These are phyloP conservation scores for Cantharis rustica DNA, from an alignment of 2,888 invertebrate genomes.

Conservation along the genomic window DNA sequence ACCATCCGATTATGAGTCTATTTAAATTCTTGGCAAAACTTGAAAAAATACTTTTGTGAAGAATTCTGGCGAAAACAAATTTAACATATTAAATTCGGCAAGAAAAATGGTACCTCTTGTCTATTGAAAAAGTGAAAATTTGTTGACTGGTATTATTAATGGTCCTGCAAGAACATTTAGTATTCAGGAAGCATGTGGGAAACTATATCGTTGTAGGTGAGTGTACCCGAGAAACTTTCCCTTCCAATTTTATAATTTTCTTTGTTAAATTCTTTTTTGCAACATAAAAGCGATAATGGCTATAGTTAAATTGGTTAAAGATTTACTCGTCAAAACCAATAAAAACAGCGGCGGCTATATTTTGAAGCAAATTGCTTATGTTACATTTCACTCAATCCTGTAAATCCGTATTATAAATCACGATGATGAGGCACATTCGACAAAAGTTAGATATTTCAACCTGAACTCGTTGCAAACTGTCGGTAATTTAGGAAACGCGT, in stretches of 20 bases:
- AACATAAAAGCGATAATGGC: not conserved
- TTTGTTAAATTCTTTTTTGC: not conserved
- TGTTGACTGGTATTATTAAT: not conserved
- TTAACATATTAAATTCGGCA: not conserved
- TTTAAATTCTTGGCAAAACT: not conserved
- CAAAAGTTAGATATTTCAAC: conserved; percentile 34
- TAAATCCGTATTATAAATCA: conserved; percentile 38
- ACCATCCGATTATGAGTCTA: not conserved
- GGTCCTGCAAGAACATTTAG: not conserved
- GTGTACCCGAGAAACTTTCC: not conserved
- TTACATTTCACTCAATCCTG: conserved; percentile 38
- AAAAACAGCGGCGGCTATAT: not conserved
- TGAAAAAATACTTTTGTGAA: not conserved
- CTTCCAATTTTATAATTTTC: not conserved
- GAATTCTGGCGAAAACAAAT: not conserved
- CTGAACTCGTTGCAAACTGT: conserved; percentile 37
- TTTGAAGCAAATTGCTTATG: conserved; percentile 28
- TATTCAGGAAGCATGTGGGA: not conserved
- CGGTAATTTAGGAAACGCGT: conserved; percentile 40
- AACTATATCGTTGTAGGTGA: not conserved
- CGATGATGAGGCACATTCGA: conserved; percentile 35
- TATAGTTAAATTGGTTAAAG: not conserved
- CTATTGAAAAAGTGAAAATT: not conserved
- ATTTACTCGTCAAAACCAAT: not conserved
- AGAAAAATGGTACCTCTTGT: not conserved